Conservation (phyloP, 2,797 vertebrate genomes). For the Linurgus olivaceus region DNA sequence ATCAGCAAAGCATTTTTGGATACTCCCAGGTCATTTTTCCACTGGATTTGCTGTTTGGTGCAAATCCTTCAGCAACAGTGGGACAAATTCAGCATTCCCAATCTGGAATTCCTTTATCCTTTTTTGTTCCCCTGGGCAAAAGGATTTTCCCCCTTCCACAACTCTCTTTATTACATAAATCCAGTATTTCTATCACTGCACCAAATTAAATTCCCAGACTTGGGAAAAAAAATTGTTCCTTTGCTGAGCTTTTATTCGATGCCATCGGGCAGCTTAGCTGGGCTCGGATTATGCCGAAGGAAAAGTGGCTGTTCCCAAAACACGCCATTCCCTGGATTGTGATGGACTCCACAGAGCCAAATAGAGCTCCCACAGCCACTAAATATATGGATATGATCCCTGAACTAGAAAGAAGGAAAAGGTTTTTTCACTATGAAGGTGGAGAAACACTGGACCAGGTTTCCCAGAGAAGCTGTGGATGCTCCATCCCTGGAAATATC, state of each 20-base stretch:
- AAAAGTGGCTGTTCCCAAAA: neutral
- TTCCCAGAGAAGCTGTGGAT: neutral
- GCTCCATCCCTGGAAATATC: neutral
- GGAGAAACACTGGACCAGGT: neutral
- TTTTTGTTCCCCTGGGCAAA: neutral
- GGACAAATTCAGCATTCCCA: neutral
- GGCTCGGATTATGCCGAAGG: fast-evolving
- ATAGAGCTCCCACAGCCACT: neutral
- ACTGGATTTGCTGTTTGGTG: neutral
- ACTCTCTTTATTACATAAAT: neutral
- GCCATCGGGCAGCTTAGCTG: neutral
- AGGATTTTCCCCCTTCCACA: neutral
- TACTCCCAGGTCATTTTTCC: fast-evolving
- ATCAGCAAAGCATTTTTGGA: neutral
- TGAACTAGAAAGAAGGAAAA: neutral
- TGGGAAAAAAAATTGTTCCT: neutral
- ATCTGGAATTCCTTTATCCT: neutral
- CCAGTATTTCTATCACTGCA: neutral
- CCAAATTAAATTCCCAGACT: neutral
- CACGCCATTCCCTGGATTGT: fast-evolving
- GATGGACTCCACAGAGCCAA: neutral
- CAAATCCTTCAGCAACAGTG: neutral
- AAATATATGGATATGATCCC: neutral
- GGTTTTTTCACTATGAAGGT: fast-evolving
- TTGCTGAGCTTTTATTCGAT: neutral